Evolutionary conservation across 2,888 invertebrate genomes (phyloP).

Genomic region (Mythimna vitellina): DNA sequence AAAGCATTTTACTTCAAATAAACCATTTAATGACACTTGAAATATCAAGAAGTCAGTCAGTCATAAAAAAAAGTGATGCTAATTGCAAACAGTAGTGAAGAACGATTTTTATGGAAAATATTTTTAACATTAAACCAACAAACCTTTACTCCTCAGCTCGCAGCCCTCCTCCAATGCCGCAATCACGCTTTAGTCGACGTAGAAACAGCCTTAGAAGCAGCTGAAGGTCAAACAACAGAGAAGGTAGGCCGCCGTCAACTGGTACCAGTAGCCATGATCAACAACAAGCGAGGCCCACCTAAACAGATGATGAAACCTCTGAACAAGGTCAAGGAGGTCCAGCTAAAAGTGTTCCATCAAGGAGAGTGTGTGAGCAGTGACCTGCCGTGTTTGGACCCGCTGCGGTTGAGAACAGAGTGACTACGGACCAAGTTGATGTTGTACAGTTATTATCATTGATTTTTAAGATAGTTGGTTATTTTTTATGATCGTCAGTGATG

Average conservation of each 20-base stretch:
- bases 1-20: too few species aligned
- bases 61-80: too few species aligned
- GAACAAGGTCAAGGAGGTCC: slow-evolving; percentile 83
- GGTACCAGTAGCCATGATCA: slow-evolving; percentile 76
- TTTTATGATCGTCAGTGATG: too few species aligned
- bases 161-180: slow-evolving; percentile 83
- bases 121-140: not conserved
- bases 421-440: slow-evolving; percentile 79
- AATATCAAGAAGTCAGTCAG: too few species aligned
- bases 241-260: slow-evolving; percentile 75
- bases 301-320: slow-evolving; percentile 62
- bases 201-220: slow-evolving; percentile 89
- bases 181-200: slow-evolving; percentile 88
- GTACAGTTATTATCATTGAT: slow-evolving; percentile 80
- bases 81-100: too few species aligned
- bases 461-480: not conserved
- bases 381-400: slow-evolving; percentile 82
- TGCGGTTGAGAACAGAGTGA: slow-evolving; percentile 86
- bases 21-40: too few species aligned
- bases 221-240: slow-evolving; percentile 79
- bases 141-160: slow-evolving; percentile 72
- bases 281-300: slow-evolving; percentile 48
- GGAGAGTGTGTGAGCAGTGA: slow-evolving; percentile 79
- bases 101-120: too few species aligned
- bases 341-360: slow-evolving; percentile 84